Percentiles rank a stretch among this genome's conserved stretches.
Evolutionary conservation across 2,888 invertebrate genomes (phyloP).

Genomic region (Metacarcinus magister): DNA sequence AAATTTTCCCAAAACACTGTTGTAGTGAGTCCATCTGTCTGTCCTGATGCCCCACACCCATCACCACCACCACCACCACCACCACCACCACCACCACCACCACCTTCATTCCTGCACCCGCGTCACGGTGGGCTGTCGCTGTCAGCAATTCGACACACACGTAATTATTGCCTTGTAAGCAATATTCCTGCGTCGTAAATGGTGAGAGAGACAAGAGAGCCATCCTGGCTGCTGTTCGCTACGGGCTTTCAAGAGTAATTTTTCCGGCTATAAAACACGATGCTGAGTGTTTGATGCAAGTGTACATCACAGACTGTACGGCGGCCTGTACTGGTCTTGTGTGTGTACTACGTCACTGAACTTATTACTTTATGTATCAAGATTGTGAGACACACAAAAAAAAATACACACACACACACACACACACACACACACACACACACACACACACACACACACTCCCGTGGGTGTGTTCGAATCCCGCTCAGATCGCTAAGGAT

Average conservation of each 20-base stretch:
- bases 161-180: constrained; percentile 1
- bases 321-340: not conserved
- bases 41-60: not conserved
- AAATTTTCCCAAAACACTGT: not conserved
- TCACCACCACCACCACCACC: not conserved
- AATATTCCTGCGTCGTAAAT: not conserved
- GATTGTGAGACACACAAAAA: not conserved
- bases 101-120: not conserved
- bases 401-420: constrained; percentile 55
- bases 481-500: too few relatives aligned
- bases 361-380: not conserved
- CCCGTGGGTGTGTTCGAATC: too few relatives aligned
- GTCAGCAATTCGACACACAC: not conserved
- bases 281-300: not conserved
- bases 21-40: not conserved
- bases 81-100: not conserved
- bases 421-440: constrained; percentile 63
- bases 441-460: constrained; percentile 60
- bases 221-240: not conserved
- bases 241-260: not conserved
- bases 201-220: not conserved
- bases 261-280: not conserved
- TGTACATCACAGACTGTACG: not conserved
- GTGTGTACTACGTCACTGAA: not conserved
- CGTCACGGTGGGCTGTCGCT: constrained; percentile 12